phyloP scores from a whole-genome alignment of 2,797 vertebrate species.

The Spheniscus humboldti region DNA sequence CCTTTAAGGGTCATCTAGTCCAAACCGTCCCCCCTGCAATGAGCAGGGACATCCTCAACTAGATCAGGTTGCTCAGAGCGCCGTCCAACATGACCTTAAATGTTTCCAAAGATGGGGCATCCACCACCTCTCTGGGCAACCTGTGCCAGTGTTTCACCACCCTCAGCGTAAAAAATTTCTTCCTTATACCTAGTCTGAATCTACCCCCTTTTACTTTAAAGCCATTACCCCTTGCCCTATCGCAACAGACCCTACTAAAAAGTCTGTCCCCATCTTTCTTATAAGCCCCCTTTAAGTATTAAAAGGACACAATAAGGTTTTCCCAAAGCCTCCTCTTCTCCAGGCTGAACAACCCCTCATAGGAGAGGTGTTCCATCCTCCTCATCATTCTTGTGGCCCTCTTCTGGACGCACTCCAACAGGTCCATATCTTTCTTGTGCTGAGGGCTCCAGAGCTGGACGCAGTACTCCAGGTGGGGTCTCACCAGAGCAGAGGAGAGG shows the following conservation, averaged over 20 bases:
- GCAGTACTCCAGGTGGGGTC: no score
- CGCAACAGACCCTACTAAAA: background rate
- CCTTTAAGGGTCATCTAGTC: background rate
- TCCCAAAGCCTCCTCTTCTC: background rate
- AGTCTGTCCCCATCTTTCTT: background rate
- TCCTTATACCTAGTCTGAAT: background rate
- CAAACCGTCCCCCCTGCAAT: background rate
- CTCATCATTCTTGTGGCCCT: no score
- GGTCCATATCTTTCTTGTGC: background rate
- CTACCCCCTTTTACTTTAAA: background rate
- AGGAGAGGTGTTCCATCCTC: no score
- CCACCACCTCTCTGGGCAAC: background rate
- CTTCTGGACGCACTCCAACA: no score
- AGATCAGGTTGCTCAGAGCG: background rate
- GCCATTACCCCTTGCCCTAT: background rate
- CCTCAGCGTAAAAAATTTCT: background rate
- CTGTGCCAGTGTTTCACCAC: background rate
- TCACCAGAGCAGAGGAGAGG: accelerated
- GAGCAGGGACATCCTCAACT: background rate
- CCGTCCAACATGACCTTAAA: background rate
- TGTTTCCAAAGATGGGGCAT: background rate
- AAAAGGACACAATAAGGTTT: background rate
- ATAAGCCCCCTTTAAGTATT: background rate
- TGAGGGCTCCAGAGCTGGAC: background rate
- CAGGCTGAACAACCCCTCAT: background rate